Percentiles rank a stretch among this genome's conserved stretches.
Evolutionary conservation across 1,140 invertebrate species (phyloP).

Genomic region (Heliconius hermathena): DNA sequence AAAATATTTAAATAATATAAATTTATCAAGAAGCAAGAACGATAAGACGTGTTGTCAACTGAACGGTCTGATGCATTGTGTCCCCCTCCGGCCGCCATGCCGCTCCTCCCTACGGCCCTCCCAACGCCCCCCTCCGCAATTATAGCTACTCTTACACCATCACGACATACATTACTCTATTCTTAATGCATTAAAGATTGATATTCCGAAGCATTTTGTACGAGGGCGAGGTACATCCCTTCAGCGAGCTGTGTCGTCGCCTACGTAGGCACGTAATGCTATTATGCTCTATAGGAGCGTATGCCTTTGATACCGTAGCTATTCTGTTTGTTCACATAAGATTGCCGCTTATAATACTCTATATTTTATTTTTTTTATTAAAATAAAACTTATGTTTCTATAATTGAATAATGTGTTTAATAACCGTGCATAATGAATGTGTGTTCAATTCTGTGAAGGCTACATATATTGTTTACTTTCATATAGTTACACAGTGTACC

Average conservation of each 20-base stretch:
- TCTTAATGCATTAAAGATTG: conserved; percentile 68
- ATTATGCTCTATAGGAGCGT: conserved; percentile 40
- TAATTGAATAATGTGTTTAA: conserved; percentile 7
- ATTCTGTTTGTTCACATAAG: conserved; percentile 8
- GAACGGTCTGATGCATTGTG: conserved; percentile 61
- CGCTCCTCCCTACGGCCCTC: conserved; percentile 70
- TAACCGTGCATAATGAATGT: background rate
- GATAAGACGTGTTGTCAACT: conserved; percentile 39
- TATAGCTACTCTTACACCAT: conserved; percentile 53
- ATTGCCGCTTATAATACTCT: background rate
- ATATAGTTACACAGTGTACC: background rate
- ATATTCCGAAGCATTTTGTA: conserved; percentile 49
- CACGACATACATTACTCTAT: conserved; percentile 65
- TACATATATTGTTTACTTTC: background rate
- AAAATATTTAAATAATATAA: background rate
- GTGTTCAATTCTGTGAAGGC: background rate
- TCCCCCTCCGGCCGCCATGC: conserved; percentile 66
- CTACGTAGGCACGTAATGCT: conserved; percentile 56
- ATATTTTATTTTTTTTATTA: background rate
- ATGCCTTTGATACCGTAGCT: conserved; percentile 30
- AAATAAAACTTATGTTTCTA: background rate
- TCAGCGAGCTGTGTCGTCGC: conserved; percentile 64
- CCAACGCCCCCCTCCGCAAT: conserved; percentile 74
- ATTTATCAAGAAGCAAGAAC: background rate
- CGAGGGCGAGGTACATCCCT: conserved; percentile 63